Percentiles rank a stretch among this genome's conserved stretches.
Evolutionary conservation across 2,888 invertebrate genomes (phyloP).

Genomic region (Rhopalosiphum nymphaeae): DNA sequence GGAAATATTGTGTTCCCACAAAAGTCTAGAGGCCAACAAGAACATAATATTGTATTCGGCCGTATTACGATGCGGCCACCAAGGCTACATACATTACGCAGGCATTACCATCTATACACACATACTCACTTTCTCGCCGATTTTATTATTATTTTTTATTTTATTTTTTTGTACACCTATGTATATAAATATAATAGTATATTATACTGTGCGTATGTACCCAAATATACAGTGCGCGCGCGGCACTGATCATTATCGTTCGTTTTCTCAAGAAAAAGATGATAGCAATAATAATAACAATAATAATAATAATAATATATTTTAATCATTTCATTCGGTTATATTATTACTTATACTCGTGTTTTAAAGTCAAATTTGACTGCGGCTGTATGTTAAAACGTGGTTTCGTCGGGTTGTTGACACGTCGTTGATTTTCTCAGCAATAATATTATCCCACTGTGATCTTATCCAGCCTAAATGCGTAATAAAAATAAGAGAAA

Average conservation of each 20-base stretch:
- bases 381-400: background rate
- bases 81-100: background rate
- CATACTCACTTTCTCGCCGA: slow-evolving; percentile 18
- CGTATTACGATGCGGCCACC: background rate
- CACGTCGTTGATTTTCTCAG: slow-evolving; percentile 6
- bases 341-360: background rate
- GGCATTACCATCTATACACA: background rate
- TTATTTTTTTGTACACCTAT: background rate
- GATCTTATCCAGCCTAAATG: slow-evolving; percentile 40
- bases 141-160: background rate
- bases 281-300: background rate
- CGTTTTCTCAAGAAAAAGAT: background rate
- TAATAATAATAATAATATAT: background rate
- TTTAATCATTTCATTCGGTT: background rate
- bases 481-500: slow-evolving; percentile 3
- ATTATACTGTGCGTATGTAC: background rate
- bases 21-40: slow-evolving; percentile 41
- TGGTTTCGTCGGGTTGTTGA: slow-evolving; percentile 1
- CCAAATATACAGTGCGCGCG: background rate
- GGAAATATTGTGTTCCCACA: slow-evolving; percentile 33
- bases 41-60: background rate
- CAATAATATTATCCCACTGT: slow-evolving; percentile 34
- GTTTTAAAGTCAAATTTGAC: background rate
- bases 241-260: slow-evolving; percentile 26
- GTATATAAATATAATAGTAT: background rate